Evolutionary conservation across 2,888 invertebrate species (phyloP), one percentile per base, ranked within the genome.

Genomic region (Folsomia manolachei): DNA sequence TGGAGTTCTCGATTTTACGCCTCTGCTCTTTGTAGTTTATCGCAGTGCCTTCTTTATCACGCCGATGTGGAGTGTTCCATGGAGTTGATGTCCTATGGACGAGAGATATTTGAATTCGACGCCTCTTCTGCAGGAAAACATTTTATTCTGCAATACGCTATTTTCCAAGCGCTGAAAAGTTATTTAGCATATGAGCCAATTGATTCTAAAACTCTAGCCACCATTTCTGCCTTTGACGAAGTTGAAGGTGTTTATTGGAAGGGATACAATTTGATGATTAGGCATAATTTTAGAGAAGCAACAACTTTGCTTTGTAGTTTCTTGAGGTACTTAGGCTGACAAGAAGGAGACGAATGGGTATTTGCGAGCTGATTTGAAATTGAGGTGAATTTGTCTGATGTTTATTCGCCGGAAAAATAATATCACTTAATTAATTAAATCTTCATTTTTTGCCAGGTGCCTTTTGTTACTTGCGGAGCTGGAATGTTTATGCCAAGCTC

Each of bases 401-500:
- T 14, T 39, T 39, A 39, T 39, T 39, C 39, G 4, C 39, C 4
- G 39, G n/a, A n/a, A n/a, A n/a, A n/a, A n/a, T n/a, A n/a, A n/a
- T n/a, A n/a, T 39, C 39, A 14, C 39, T 39, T 14, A 39, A 39
- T 39, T 39, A 39, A 9, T 9, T 39, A 39, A 14, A 39, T 39
- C 14, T 9, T 39, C 14, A 14, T 39, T 39, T 9, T 14, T 39
- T 65, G 65, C 4, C 65, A 78, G 79, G 63, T 77, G 78, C 52
- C 56, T 77, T 2, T 51, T 79, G 11, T 65, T 79, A 21, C 74
- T 73, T 71, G 79, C 78, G 1, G 78, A 79, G 60, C 60, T 79
- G 11, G 53, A 71, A 39, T 77, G 79, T 67, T 65, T 79, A 25
- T 72, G 72, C 63, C 73, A 71, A 4, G 71, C 63, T 63, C 76